A percentile compares a stretch with the other conserved stretches of the same genome.
phyloP scores from a whole-genome alignment of 1,140 invertebrate genomes.

The Drosophila cardini region DNA sequence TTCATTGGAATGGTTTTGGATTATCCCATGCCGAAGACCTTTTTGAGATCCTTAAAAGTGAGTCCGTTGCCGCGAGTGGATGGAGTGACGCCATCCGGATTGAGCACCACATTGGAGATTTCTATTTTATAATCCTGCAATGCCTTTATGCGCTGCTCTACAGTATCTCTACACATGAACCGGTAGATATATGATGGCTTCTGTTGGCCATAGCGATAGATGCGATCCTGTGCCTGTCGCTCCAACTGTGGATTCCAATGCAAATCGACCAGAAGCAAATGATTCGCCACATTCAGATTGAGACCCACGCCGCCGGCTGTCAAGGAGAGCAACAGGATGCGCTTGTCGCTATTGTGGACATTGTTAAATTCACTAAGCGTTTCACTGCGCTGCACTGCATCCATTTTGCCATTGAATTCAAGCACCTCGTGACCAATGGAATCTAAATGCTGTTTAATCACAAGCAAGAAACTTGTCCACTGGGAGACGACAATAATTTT shows the following conservation, averaged over 20 bases:
- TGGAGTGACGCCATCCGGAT: not conserved
- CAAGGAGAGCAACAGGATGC: slow-evolving; percentile 52
- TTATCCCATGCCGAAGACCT: slow-evolving; percentile 34
- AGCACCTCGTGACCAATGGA: slow-evolving; percentile 28
- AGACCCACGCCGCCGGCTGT: slow-evolving; percentile 61
- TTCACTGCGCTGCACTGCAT: slow-evolving; percentile 26
- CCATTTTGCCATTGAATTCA: slow-evolving; percentile 48
- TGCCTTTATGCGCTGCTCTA: slow-evolving; percentile 91
- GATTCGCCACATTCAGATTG: slow-evolving; percentile 64
- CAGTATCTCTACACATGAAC: slow-evolving; percentile 91
- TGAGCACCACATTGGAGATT: slow-evolving; percentile 90
- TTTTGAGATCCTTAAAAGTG: slow-evolving; percentile 43
- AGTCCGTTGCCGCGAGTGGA: slow-evolving; percentile 11
- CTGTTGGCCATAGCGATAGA: slow-evolving; percentile 62
- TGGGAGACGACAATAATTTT: slow-evolving; percentile 62
- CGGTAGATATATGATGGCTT: slow-evolving; percentile 85
- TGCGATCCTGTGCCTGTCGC: slow-evolving; percentile 63
- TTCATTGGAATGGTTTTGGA: not conserved
- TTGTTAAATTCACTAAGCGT: slow-evolving; percentile 54
- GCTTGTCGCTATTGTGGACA: slow-evolving; percentile 13
- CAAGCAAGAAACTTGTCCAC: slow-evolving; percentile 43
- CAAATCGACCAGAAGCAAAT: slow-evolving; percentile 55
- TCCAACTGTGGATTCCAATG: slow-evolving; percentile 67
- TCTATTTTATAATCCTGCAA: slow-evolving; percentile 91
- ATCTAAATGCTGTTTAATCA: slow-evolving; percentile 40